Evolutionary conservation across 2,888 invertebrate species (phyloP).

Genomic region (Rutpela maculata): DNA sequence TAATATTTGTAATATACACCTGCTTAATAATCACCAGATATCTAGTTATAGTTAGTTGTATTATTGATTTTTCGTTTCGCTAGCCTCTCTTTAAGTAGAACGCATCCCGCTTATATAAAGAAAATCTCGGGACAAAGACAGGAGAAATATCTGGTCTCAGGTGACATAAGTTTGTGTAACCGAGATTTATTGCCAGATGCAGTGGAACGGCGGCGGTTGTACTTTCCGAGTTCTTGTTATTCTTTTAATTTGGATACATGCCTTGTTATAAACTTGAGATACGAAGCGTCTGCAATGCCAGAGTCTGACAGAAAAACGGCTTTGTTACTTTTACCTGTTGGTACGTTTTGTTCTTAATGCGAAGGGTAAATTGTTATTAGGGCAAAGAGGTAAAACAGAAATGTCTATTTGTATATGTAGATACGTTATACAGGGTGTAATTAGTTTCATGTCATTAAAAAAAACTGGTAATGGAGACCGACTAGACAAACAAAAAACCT

Average conservation of each 20-base stretch:
- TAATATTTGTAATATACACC: too few species aligned
- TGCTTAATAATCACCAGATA: too few species aligned
- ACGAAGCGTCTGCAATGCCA: neutral
- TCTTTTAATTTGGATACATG: constrained; percentile 40
- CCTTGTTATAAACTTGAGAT: constrained; percentile 33
- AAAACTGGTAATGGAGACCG: too few species aligned
- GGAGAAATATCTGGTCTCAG: constrained; percentile 36
- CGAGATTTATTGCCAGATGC: constrained; percentile 41
- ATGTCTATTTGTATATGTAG: neutral
- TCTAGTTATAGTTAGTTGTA: neutral
- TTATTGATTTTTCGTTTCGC: neutral
- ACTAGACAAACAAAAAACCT: too few species aligned
- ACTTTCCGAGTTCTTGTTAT: constrained; percentile 27
- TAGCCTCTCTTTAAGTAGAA: neutral
- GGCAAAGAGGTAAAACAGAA: neutral
- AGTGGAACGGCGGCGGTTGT: constrained; percentile 20
- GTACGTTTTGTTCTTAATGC: neutral
- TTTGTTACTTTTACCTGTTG: neutral
- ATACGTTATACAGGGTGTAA: too few species aligned
- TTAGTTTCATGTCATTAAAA: too few species aligned
- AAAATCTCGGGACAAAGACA: constrained; percentile 36
- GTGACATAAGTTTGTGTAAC: constrained; percentile 43
- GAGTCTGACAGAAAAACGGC: constrained; percentile 16
- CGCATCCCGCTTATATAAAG: constrained; percentile 17
- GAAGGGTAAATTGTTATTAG: neutral